These are phyloP conservation scores for Cylindroiulus punctatus DNA, from an alignment of 2,888 invertebrate species.

Conservation along the genomic window DNA sequence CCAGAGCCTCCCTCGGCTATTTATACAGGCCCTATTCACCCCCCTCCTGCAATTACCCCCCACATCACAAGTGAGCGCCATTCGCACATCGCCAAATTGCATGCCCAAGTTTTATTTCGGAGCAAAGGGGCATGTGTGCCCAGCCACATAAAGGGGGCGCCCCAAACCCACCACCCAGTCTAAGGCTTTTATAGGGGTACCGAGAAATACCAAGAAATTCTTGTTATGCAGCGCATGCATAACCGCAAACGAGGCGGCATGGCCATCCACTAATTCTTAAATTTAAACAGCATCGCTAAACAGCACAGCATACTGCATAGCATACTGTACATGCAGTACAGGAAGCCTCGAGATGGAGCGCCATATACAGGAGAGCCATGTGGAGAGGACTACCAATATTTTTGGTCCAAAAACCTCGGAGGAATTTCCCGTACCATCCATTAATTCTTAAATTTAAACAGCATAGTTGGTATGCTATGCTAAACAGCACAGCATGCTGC, in stretches of 20 bases:
- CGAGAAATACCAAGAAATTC: neutral
- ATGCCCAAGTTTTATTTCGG: constrained; percentile 24
- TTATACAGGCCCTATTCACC: constrained; percentile 34
- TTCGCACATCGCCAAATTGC: constrained; percentile 42
- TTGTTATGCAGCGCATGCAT: constrained; percentile 21
- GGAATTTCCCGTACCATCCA: no score
- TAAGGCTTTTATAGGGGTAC: neutral
- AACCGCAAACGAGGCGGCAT: neutral
- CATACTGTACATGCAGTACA: no score
- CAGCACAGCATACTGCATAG: no score
- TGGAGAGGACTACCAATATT: no score
- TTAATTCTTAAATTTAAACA: no score
- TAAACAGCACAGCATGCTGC: no score
- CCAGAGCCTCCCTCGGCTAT: constrained; percentile 19
- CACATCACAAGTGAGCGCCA: constrained; percentile 43
- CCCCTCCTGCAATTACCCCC: neutral
- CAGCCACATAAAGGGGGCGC: constrained; percentile 9
- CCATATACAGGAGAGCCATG: no score
- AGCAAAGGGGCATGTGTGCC: constrained; percentile 43
- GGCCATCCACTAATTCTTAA: neutral
- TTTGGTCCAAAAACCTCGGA: no score
- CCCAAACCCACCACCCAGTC: neutral
- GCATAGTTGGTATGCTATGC: no score
- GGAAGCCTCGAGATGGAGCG: no score
- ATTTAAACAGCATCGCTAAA: no score